Evolutionary conservation across 2,797 vertebrate species (phyloP), one percentile per base, ranked within the genome.

Genomic region (Momotus momota): DNA sequence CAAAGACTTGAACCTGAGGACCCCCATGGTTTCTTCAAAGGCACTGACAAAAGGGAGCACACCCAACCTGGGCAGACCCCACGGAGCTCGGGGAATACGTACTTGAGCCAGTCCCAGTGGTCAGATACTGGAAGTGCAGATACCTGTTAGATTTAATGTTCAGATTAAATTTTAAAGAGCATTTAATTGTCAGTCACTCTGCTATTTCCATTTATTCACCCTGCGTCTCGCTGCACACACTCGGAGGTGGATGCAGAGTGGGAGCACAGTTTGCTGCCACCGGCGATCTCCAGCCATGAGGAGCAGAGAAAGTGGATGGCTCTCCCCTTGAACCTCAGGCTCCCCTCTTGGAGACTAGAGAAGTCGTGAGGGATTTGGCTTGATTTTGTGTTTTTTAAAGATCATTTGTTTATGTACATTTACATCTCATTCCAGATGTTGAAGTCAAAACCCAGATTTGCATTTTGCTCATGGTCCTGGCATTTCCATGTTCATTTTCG

Each of bases 171-270:
- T 94, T 96, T 96, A 92, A 92, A 72, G 45, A 91, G 90, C 83
- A 81, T 95, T 97, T 97, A 96, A 96, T 96, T 95, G 94, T 40
- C 52, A 83, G n/a, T 74, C 43, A n/a, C 78, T 82, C 79, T 26
- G 48, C 67, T 81, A 54, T 87, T 77, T 72, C 84, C 55, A n/a
- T 95, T 82, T 64, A 41, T 72, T 49, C 6, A 1, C 61, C 72
- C 55, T 23, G 49, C 27, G 9, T 69, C 85, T 88, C 6, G 0
- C 38, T 7, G 45, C 5, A 0, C 57, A 73, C 4, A 9, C 90
- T 57, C 7, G 6, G 62, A 85, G 25, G 49, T 20, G 7, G 9
- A 25, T 16, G 55, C 35, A 6, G 8, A 51, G 10, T 7, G 9
- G 27, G 57, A 66, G 20, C 45, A 54, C 4, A 1, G 40, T 46